phyloP scores from a whole-genome alignment of 2,113 vertebrate species.

The Coturnix japonica region DNA sequence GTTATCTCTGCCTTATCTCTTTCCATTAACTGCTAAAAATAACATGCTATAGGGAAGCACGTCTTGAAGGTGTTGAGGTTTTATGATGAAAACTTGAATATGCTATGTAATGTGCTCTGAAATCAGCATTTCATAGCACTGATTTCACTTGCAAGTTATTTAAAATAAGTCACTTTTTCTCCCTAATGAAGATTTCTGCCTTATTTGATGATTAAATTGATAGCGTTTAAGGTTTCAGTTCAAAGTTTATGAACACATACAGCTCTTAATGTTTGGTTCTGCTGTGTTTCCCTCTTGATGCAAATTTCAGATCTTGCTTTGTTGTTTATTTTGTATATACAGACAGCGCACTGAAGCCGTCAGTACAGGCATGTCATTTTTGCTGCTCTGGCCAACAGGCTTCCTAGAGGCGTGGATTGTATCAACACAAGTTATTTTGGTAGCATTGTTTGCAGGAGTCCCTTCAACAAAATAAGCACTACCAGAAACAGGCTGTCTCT shows the following conservation, averaged over 20 bases:
- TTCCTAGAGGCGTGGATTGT: neutral
- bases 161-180: neutral
- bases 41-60: neutral
- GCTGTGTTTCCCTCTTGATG: neutral
- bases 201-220: conserved; percentile 33
- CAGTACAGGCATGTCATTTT: neutral
- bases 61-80: neutral
- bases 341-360: neutral
- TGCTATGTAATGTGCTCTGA: neutral
- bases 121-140: conserved; percentile 38
- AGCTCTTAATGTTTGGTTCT: neutral
- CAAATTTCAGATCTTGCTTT: neutral
- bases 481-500: neutral
- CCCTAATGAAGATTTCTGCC: conserved; percentile 18
- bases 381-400: neutral
- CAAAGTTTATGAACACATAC: neutral
- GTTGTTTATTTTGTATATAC: neutral
- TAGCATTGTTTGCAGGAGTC: neutral
- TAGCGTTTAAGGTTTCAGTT: neutral
- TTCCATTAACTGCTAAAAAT: neutral
- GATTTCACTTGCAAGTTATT: conserved; percentile 25
- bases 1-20: neutral
- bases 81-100: neutral
- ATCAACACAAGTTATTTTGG: neutral
- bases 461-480: neutral